Percentiles rank a stretch among this genome's conserved stretches.
phyloP scores from a whole-genome alignment of 2,797 vertebrate species.

The Rhodeus uyekii region DNA sequence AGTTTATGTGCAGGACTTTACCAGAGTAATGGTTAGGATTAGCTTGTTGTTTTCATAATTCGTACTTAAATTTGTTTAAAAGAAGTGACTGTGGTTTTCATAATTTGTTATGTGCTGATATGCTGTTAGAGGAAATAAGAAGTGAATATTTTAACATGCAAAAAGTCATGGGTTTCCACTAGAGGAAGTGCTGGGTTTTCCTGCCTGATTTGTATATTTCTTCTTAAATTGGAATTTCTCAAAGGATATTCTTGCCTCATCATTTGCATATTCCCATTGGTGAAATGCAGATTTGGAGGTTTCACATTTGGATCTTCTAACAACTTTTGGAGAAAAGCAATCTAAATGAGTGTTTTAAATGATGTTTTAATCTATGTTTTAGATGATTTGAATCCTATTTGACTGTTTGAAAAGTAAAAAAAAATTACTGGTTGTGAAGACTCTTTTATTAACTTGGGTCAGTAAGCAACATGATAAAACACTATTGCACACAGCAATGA shows the following conservation, averaged over 20 bases:
- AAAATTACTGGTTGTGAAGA: not conserved
- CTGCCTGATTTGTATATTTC: not conserved
- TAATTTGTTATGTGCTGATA: not conserved
- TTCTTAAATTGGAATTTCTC: not conserved
- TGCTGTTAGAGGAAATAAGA: not conserved
- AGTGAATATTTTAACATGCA: not conserved
- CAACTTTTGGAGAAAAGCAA: not conserved
- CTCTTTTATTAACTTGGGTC: not conserved
- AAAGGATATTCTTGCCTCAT: not conserved
- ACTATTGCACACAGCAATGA: not conserved
- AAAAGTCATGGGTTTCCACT: slow-evolving; percentile 9
- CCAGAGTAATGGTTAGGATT: too few species aligned
- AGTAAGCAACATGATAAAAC: not conserved
- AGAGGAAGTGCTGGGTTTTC: slow-evolving; percentile 26
- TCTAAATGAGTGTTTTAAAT: too few species aligned
- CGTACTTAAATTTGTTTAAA: not conserved
- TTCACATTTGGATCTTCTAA: not conserved
- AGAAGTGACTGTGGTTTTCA: not conserved
- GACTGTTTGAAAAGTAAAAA: not conserved
- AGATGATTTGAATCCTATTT: not conserved
- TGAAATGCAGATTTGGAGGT: not conserved
- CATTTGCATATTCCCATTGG: not conserved
- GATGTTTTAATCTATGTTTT: not conserved
- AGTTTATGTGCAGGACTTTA: not conserved
- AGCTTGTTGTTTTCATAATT: not conserved